Evolutionary conservation across 2,797 vertebrate genomes (phyloP), one percentile per base, ranked within the genome.

Genomic region (Hypotaenidia philippensis): DNA sequence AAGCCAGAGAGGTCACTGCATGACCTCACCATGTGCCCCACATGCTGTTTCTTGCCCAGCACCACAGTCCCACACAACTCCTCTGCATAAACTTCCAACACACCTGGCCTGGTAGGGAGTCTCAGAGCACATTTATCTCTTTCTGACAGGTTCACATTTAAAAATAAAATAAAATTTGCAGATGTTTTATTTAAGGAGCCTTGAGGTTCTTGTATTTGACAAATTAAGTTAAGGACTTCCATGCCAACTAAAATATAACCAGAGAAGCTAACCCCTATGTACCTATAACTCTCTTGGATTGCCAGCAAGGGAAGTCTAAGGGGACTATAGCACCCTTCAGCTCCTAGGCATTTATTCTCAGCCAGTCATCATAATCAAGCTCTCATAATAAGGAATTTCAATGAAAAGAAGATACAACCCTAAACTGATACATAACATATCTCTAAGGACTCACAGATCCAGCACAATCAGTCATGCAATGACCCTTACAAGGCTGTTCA

Each of bases 181-280:
- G 26, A 26, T 68, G 36, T 5, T 90, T 84, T 63, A 71, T 34
- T 64, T 27, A 31, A 27, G 27, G 23, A 88, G 34, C 9, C n/a
- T 19, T 23, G 32, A 68, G 12, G 14, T 52, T 79, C 36, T 74
- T 57, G 7, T 23, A 27, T 69, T 53, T 57, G 26, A 64, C 9
- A 23, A 26, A 31, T 34, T 32, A 68, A 60, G 29, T 45, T 34
- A 38, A 14, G 10, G 29, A 44, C 8, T 59, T 79, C 14, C 14
- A 12, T 14, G 5, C 15, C 31, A 53, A 40, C 56, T 59, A 27
- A 80, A 80, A 79, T 40, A 44, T 9, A 56, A 75, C 27, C 11
- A 72, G 57, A 75, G 34, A 11, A 63, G 14, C 14, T 47, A 63
- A 76, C 27, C 41, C 2, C 9, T 16, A 19, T 0, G 0, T 12